Evolutionary conservation across 2,797 vertebrate species (phyloP).

Genomic region (Pseudomugil tenellus): DNA sequence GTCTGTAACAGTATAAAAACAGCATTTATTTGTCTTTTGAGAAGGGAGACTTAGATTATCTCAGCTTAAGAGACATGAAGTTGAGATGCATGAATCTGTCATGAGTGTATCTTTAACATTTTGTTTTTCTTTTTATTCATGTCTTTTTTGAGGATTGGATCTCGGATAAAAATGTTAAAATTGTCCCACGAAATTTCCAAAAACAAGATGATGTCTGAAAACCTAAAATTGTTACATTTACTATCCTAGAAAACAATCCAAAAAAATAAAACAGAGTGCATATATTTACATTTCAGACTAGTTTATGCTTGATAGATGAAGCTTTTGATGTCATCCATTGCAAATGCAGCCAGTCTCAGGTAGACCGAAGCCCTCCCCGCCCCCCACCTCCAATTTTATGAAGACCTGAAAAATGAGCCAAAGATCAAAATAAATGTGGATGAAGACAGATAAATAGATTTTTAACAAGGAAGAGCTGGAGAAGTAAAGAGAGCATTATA

Average conservation of each 20-base stretch:
- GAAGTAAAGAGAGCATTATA: conserved; percentile 43
- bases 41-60: neutral
- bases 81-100: neutral
- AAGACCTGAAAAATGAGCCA: conserved; percentile 34
- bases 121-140: no score
- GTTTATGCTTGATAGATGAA: neutral
- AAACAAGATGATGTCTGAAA: neutral
- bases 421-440: conserved; percentile 44
- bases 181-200: neutral
- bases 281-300: neutral
- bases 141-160: no score
- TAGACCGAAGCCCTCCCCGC: neutral
- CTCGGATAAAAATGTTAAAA: neutral
- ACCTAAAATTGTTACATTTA: neutral
- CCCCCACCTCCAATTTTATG: neutral
- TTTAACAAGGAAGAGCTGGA: conserved; percentile 23
- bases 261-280: neutral
- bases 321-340: neutral
- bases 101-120: neutral
- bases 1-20: no score
- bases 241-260: neutral
- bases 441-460: conserved; percentile 36
- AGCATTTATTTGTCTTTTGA: no score
- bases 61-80: neutral
- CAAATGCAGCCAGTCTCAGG: conserved; percentile 13